A percentile compares a stretch with the other conserved stretches of the same genome.
These are phyloP conservation scores for Montipora cactus DNA, from an alignment of 64 coral and sea anemone genomes.

Conservation along the genomic window DNA sequence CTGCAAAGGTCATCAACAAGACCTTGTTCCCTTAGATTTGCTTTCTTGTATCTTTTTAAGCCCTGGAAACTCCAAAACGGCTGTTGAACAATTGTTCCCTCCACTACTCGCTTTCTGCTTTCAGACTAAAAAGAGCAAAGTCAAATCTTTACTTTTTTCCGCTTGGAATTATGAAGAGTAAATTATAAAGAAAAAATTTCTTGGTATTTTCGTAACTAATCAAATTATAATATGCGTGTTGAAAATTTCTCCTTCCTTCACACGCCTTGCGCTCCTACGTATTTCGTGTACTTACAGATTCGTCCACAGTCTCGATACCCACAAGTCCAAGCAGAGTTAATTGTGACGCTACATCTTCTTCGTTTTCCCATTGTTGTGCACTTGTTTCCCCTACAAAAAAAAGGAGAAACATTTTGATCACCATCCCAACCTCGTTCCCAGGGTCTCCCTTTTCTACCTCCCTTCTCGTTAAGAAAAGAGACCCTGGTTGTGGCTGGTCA, in stretches of 20 bases:
- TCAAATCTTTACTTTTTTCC: not conserved
- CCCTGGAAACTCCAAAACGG: conserved; percentile 33
- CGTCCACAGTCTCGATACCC: conserved; percentile 75
- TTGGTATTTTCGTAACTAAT: too few relatives aligned
- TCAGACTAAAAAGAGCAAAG: conserved; percentile 1
- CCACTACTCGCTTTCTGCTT: conserved; percentile 22
- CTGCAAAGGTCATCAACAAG: conserved; percentile 74
- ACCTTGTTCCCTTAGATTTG: conserved; percentile 1
- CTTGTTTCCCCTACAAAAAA: not conserved
- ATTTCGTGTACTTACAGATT: conserved; percentile 3
- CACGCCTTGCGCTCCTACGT: not conserved
- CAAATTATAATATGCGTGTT: too few relatives aligned
- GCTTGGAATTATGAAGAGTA: too few relatives aligned
- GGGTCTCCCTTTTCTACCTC: too few relatives aligned
- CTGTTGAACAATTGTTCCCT: conserved; percentile 39
- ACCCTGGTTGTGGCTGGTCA: too few relatives aligned
- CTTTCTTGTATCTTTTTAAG: conserved; percentile 15
- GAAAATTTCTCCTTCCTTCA: not conserved
- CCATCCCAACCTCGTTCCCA: too few relatives aligned
- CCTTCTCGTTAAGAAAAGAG: too few relatives aligned
- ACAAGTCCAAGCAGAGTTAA: conserved; percentile 77
- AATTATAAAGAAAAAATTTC: too few relatives aligned
- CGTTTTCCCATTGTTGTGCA: conserved; percentile 19
- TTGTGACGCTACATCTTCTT: conserved; percentile 58
- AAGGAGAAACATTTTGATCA: not conserved